Evolutionary conservation across 2,113 vertebrate species (phyloP).

Genomic region (Hypocryptadius cinnamomeus): DNA sequence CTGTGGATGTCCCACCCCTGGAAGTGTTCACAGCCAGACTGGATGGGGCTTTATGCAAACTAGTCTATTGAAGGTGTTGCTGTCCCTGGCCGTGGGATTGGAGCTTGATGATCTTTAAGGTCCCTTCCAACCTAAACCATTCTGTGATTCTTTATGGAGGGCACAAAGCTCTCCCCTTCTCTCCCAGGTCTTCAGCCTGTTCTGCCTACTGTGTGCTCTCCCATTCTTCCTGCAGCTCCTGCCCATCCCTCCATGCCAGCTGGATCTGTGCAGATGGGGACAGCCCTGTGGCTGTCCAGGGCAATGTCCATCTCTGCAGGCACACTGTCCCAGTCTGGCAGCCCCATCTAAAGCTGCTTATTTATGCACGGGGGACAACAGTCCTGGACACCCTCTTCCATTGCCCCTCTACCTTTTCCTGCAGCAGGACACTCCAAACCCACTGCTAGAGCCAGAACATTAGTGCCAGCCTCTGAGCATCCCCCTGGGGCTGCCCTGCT

Average conservation of each 20-base stretch:
- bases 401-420: background rate
- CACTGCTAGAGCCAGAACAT: background rate
- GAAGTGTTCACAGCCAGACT: background rate
- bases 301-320: background rate
- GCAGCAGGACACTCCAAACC: background rate
- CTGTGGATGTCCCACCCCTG: background rate
- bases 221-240: background rate
- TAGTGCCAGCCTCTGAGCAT: background rate
- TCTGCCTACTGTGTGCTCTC: background rate
- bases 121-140: background rate
- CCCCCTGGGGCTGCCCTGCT: background rate
- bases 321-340: background rate
- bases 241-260: background rate
- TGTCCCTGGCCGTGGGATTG: background rate
- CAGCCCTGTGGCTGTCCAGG: background rate
- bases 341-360: background rate
- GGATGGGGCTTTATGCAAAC: background rate
- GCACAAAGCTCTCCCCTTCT: background rate
- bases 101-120: background rate
- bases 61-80: background rate
- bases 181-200: background rate
- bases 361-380: no score
- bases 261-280: background rate
- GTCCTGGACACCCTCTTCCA: background rate
- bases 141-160: background rate